Evolutionary conservation across 2,888 invertebrate genomes (phyloP).

Genomic region (Drosophila meridiana): DNA sequence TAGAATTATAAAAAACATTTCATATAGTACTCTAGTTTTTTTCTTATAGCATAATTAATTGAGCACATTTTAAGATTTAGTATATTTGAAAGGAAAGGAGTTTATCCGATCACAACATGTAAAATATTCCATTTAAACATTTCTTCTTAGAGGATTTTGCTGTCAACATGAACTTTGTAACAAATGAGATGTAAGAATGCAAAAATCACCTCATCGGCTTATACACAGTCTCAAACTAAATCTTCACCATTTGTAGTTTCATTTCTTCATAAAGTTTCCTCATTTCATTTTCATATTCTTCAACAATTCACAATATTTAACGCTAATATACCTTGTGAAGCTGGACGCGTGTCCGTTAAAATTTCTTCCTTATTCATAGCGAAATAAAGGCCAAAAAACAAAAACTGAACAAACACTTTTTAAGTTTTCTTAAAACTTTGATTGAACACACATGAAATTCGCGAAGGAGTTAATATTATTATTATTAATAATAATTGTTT

Average conservation of each 20-base stretch:
- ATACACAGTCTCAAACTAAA: neutral
- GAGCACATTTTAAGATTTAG: neutral
- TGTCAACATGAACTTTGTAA: no score
- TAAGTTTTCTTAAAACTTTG: neutral
- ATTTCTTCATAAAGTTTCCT: neutral
- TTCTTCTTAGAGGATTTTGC: no score
- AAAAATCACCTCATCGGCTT: no score
- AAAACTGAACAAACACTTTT: constrained; percentile 26
- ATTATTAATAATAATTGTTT: constrained; percentile 1
- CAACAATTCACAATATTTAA: neutral
- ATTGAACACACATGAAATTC: constrained; percentile 19
- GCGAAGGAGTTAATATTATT: neutral
- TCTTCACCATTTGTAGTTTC: no score
- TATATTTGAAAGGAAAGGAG: neutral
- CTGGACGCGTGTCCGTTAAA: constrained; percentile 66
- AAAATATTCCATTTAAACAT: no score
- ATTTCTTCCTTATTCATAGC: constrained; percentile 79
- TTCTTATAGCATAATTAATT: neutral
- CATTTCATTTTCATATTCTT: neutral
- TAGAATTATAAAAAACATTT: neutral
- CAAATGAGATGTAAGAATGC: no score
- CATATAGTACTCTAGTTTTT: neutral
- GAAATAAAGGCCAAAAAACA: neutral
- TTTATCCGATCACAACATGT: no score
- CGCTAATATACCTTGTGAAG: constrained; percentile 70